These are phyloP conservation scores for Leucophenga montana DNA, from an alignment of 2,888 invertebrate genomes.

Conservation along the genomic window DNA sequence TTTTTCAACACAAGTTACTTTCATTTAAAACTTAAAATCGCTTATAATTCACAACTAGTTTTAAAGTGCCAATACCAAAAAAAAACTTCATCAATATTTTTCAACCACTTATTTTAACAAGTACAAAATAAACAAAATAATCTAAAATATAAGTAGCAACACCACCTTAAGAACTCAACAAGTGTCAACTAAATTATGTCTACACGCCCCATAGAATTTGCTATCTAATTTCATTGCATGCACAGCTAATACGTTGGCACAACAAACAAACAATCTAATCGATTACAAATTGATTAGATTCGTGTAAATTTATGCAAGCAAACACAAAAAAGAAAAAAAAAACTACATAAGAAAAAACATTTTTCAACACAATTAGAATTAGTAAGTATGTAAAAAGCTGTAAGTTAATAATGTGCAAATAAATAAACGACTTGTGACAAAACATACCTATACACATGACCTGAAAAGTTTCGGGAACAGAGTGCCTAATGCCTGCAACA, in stretches of 20 bases:
- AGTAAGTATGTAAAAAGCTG: slow-evolving; percentile 30
- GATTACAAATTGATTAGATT: slow-evolving; percentile 60
- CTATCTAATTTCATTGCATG: slow-evolving; percentile 42
- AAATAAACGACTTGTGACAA: neutral
- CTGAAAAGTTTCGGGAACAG: neutral
- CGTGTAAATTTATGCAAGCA: slow-evolving; percentile 31
- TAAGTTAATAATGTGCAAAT: neutral
- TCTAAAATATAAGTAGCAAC: too few relatives aligned
- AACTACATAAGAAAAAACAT: neutral
- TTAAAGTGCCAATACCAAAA: too few relatives aligned
- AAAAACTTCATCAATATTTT: too few relatives aligned
- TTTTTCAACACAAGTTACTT: too few relatives aligned
- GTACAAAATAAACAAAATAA: too few relatives aligned
- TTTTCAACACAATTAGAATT: slow-evolving; percentile 57
- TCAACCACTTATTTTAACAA: too few relatives aligned
- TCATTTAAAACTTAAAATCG: too few relatives aligned
- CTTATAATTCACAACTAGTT: too few relatives aligned
- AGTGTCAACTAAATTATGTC: neutral
- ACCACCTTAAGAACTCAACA: neutral
- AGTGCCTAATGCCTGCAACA: neutral
- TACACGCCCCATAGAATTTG: too few relatives aligned
- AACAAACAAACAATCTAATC: slow-evolving; percentile 51
- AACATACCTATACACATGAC: neutral
- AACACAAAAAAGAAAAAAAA: neutral
- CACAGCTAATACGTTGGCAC: slow-evolving; percentile 25